Conservation (phyloP, 1,140 invertebrate species). For the Brachionus sp. region DNA sequence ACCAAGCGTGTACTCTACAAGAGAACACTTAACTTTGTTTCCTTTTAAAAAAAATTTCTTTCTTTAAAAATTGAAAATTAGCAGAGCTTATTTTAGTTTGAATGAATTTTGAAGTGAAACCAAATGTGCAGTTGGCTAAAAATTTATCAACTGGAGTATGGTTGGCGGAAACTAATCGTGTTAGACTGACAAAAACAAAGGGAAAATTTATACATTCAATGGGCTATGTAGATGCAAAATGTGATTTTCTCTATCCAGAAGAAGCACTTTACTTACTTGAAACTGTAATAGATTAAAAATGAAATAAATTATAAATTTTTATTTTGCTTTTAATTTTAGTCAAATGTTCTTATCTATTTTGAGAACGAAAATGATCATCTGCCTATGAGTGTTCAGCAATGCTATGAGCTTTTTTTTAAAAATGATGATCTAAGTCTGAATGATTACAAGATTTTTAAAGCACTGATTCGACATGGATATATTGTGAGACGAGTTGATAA, state of each 20-base stretch:
- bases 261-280: slow-evolving; percentile 22
- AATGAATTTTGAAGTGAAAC: background rate
- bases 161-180: background rate
- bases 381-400: slow-evolving; percentile 24
- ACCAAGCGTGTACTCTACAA: background rate
- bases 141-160: slow-evolving; percentile 33
- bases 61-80: background rate
- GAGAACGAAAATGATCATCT: background rate
- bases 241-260: slow-evolving; percentile 13
- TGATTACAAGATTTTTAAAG: slow-evolving; percentile 14
- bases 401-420: slow-evolving; percentile 21
- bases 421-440: slow-evolving; percentile 6
- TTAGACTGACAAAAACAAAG: background rate
- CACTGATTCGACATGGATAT: slow-evolving; percentile 3
- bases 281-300: background rate
- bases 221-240: background rate
- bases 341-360: slow-evolving; percentile 11
- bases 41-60: background rate
- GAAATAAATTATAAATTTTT: background rate
- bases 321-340: background rate
- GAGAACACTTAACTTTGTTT: slow-evolving; percentile 2
- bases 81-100: background rate
- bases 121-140: background rate
- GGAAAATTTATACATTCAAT: slow-evolving; percentile 34
- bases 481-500: background rate